A percentile compares a stretch with the other conserved stretches of the same genome.
Evolutionary conservation across 2,888 invertebrate genomes (phyloP).

Genomic region (Lycia hirtaria): DNA sequence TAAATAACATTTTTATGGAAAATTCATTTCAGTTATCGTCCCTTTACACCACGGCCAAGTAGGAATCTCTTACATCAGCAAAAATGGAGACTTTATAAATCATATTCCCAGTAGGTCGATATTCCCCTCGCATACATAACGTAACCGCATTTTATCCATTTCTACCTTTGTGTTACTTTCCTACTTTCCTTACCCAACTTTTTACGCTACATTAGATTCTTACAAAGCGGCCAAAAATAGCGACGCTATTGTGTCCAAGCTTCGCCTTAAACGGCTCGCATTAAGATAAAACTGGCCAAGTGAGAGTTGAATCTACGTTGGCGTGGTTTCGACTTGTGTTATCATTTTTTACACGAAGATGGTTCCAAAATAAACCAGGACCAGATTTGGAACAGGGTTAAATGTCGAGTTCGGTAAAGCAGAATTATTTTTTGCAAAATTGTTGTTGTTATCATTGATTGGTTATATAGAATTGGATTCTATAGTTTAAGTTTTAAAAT

Average conservation of each 20-base stretch:
- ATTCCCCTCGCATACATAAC: conserved; percentile 22
- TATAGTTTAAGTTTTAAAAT: too few species aligned
- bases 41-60: not conserved
- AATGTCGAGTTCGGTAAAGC: too few species aligned
- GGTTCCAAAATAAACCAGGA: too few species aligned
- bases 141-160: conserved; percentile 39
- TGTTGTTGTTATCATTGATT: not conserved
- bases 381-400: too few species aligned
- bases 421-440: not conserved
- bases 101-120: conserved; percentile 14
- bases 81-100: conserved; percentile 22
- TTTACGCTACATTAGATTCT: conserved; percentile 44
- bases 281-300: conserved; percentile 23
- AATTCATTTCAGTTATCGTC: not conserved
- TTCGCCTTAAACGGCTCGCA: conserved; percentile 27
- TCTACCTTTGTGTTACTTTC: conserved; percentile 35
- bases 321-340: not conserved
- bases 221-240: conserved; percentile 41
- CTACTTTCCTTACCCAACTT: conserved; percentile 37
- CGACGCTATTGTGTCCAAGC: conserved; percentile 38
- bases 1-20: not conserved
- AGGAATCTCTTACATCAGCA: conserved; percentile 1
- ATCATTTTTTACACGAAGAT: not conserved
- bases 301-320: conserved; percentile 9
- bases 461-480: too few species aligned